These are phyloP conservation scores for Mobula hypostoma DNA, from an alignment of 2,113 vertebrate genomes.

Conservation along the genomic window DNA sequence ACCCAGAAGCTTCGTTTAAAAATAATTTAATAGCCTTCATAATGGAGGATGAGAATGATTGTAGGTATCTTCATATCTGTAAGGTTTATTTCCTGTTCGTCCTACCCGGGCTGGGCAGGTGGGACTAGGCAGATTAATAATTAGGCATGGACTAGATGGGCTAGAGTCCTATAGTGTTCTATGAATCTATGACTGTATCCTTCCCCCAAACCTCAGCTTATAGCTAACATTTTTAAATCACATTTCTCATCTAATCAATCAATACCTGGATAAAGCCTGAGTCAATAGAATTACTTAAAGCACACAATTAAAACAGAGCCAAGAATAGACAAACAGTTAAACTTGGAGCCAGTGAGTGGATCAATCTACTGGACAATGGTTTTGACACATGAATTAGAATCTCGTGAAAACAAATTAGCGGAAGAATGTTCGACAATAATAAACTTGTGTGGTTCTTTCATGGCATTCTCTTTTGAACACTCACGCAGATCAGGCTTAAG, in stretches of 20 bases:
- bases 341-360: not conserved
- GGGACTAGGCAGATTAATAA: too few relatives aligned
- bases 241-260: not conserved
- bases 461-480: not conserved
- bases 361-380: not conserved
- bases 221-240: not conserved
- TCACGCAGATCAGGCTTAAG: not conserved
- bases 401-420: not conserved
- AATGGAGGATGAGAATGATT: too few relatives aligned
- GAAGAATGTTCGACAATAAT: not conserved
- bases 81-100: not conserved
- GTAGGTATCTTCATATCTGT: not conserved
- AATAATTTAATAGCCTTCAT: not conserved
- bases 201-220: not conserved
- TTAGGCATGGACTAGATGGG: too few relatives aligned
- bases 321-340: not conserved
- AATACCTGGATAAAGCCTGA: not conserved
- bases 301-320: conserved; percentile 3
- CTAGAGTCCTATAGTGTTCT: too few relatives aligned
- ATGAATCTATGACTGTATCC: too few relatives aligned
- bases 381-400: conserved; percentile 4
- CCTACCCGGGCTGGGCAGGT: too few relatives aligned
- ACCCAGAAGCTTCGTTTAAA: not conserved
- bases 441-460: not conserved
- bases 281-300: not conserved